A percentile compares a stretch with the other conserved stretches of the same genome.
Conservation (phyloP, 2,797 vertebrate species). For the Discoglossus pictus region DNA sequence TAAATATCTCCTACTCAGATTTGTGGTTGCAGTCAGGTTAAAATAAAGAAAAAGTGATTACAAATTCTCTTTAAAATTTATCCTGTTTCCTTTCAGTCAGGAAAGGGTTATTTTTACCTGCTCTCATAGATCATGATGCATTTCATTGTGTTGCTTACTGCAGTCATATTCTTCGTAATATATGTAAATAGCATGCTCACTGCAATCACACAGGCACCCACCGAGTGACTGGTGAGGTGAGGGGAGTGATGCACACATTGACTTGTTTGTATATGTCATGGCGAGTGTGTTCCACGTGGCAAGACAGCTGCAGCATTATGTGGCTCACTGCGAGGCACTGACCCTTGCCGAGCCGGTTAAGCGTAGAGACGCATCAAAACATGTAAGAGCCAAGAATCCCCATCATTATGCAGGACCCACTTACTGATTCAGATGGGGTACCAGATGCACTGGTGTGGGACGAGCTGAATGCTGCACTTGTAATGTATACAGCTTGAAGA, state of each 20-base stretch:
- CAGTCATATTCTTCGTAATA: too few species aligned
- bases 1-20: too few species aligned
- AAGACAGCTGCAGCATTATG: slow-evolving; percentile 5
- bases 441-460: background rate
- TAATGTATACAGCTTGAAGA: too few species aligned
- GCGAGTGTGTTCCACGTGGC: background rate
- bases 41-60: too few species aligned
- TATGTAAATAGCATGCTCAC: too few species aligned
- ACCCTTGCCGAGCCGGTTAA: slow-evolving; percentile 5
- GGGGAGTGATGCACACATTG: background rate
- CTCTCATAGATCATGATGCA: too few species aligned
- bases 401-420: background rate
- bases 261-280: slow-evolving; percentile 20
- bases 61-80: too few species aligned
- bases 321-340: slow-evolving; percentile 21
- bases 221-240: background rate
- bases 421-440: slow-evolving; percentile 5
- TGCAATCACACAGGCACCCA: slow-evolving; percentile 1
- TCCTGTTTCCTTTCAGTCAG: too few species aligned
- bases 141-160: too few species aligned
- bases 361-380: background rate
- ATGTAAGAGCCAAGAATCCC: slow-evolving; percentile 11
- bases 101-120: too few species aligned
- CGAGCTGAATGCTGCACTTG: too few species aligned
- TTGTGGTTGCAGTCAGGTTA: too few species aligned